These are phyloP conservation scores for Catagonus wagneri DNA, from an alignment of 2,113 vertebrate species.

Conservation along the genomic window DNA sequence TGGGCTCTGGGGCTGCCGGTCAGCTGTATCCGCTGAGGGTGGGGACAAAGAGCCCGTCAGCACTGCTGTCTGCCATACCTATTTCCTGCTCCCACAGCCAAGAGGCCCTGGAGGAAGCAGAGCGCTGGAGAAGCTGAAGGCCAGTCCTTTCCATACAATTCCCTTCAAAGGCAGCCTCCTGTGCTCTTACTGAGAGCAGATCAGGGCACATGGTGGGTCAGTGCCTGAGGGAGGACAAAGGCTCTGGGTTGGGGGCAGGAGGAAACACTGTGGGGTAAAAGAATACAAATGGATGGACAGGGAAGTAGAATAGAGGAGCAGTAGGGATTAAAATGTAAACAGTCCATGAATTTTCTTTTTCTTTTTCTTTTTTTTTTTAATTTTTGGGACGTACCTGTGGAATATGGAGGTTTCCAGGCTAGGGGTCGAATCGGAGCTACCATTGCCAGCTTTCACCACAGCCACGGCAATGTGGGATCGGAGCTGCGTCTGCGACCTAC, in stretches of 20 bases:
- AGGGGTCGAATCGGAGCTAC: too few species aligned
- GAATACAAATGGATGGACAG: neutral
- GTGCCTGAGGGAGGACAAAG: neutral
- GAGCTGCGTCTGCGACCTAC: too few species aligned
- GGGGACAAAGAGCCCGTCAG: slow-evolving; percentile 55
- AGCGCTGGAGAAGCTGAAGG: neutral
- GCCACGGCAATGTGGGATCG: too few species aligned
- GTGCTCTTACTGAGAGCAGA: neutral
- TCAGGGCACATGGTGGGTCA: neutral
- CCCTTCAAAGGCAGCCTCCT: neutral
- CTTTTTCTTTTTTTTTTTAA: too few species aligned
- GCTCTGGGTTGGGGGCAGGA: neutral
- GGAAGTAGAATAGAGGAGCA: neutral
- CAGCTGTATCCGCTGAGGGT: slow-evolving; percentile 59
- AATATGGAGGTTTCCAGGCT: too few species aligned
- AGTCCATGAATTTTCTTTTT: neutral
- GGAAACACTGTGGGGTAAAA: neutral
- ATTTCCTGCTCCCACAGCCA: slow-evolving; percentile 52
- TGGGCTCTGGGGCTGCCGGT: neutral
- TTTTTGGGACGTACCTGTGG: too few species aligned
- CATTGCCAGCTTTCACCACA: too few species aligned
- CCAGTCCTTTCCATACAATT: neutral
- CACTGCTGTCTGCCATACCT: neutral
- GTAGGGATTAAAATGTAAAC: neutral
- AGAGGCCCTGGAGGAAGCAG: slow-evolving; percentile 36